Percentiles rank a stretch among this genome's conserved stretches.
These are phyloP conservation scores for Rhodeus uyekii DNA, from an alignment of 2,797 vertebrate genomes.

Conservation along the genomic window DNA sequence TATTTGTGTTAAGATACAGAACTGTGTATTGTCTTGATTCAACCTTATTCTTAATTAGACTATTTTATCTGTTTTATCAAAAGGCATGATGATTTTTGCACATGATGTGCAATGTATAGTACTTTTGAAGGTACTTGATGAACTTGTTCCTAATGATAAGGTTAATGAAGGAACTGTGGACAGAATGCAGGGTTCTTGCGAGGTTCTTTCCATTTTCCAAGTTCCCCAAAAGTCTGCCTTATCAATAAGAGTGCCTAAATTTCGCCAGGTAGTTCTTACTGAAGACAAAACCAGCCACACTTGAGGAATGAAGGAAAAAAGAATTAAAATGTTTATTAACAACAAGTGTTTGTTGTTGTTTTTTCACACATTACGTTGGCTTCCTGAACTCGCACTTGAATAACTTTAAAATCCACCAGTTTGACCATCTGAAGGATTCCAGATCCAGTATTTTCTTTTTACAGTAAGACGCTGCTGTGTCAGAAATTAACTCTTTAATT, in stretches of 20 bases:
- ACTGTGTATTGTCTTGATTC: background rate
- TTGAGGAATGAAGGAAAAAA: background rate
- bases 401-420: background rate
- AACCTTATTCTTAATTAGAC: background rate
- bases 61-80: no score
- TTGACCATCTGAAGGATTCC: background rate
- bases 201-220: background rate
- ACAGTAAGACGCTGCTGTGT: background rate
- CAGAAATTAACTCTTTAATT: background rate
- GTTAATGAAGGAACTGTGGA: background rate
- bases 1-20: background rate
- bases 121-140: no score
- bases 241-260: background rate
- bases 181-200: background rate
- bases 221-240: background rate
- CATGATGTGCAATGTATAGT: no score
- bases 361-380: background rate
- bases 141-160: background rate
- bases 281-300: background rate
- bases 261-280: background rate
- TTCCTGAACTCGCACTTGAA: background rate
- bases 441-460: background rate
- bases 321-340: no score
- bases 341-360: background rate
- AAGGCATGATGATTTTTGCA: no score